Conservation (phyloP, 2,888 invertebrate genomes). For the Stenchaetothrips biformis region DNA sequence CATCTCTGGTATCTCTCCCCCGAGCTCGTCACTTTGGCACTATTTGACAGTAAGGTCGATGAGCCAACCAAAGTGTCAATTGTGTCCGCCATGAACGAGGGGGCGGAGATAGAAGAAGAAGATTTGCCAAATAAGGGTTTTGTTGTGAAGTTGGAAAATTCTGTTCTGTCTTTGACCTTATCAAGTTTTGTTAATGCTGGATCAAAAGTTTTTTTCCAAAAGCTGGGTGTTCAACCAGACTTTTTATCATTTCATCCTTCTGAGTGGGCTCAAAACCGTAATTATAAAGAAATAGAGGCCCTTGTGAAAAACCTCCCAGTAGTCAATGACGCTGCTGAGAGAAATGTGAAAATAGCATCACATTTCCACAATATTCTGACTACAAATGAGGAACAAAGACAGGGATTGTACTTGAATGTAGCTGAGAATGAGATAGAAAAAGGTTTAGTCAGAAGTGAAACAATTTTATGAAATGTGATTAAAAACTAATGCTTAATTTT, state of each 20-base stretch:
- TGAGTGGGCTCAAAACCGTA: background rate
- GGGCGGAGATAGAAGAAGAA: background rate
- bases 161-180: background rate
- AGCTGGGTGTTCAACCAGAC: background rate
- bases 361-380: background rate
- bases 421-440: background rate
- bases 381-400: background rate
- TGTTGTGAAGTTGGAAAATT: background rate
- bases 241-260: background rate
- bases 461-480: no score
- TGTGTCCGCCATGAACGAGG: background rate
- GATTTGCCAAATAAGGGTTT: background rate
- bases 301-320: background rate
- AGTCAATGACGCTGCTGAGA: background rate
- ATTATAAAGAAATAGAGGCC: background rate
- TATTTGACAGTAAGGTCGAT: background rate
- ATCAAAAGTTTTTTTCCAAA: background rate
- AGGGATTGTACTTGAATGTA: background rate
- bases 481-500: no score
- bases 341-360: background rate
- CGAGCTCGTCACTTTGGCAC: background rate
- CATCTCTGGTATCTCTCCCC: background rate
- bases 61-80: background rate
- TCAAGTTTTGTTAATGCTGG: background rate
- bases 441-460: background rate